These are phyloP conservation scores for Syngnathus typhle DNA, from an alignment of 2,113 vertebrate genomes.

Conservation along the genomic window DNA sequence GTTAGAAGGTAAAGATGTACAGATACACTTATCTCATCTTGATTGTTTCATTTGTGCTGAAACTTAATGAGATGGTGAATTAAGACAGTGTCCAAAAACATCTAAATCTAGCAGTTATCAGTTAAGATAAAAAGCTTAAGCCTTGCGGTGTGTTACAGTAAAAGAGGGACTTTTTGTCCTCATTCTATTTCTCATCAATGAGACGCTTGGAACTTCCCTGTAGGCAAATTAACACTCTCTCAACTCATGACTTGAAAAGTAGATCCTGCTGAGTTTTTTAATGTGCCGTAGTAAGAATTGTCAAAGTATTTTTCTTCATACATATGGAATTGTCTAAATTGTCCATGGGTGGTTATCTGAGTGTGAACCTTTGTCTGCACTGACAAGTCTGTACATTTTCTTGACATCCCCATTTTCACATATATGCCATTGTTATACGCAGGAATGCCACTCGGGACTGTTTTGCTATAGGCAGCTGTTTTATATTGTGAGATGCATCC, in stretches of 20 bases:
- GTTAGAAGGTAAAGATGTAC: not conserved
- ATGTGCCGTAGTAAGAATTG: not conserved
- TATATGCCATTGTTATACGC: not conserved
- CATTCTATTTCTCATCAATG: slow-evolving; percentile 4
- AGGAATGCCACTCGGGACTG: no score
- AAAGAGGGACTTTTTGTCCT: slow-evolving; percentile 12
- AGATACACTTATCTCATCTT: not conserved
- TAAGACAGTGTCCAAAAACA: not conserved
- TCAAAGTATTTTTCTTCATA: no score
- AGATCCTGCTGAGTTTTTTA: not conserved
- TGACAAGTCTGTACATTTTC: not conserved
- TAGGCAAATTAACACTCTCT: not conserved
- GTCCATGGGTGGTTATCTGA: no score
- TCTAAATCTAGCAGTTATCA: not conserved
- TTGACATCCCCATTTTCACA: not conserved
- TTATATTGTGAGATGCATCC: not conserved
- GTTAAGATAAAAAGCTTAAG: not conserved
- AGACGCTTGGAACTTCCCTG: not conserved
- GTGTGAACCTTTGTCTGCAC: no score
- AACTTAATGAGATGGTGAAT: not conserved
- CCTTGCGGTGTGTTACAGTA: not conserved
- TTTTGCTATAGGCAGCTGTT: no score
- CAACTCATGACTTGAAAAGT: slow-evolving; percentile 19
- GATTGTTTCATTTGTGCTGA: not conserved
- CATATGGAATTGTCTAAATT: not conserved